Conservation (phyloP, 2,113 vertebrate genomes). For the Rhegmatorhina hoffmannsi region DNA sequence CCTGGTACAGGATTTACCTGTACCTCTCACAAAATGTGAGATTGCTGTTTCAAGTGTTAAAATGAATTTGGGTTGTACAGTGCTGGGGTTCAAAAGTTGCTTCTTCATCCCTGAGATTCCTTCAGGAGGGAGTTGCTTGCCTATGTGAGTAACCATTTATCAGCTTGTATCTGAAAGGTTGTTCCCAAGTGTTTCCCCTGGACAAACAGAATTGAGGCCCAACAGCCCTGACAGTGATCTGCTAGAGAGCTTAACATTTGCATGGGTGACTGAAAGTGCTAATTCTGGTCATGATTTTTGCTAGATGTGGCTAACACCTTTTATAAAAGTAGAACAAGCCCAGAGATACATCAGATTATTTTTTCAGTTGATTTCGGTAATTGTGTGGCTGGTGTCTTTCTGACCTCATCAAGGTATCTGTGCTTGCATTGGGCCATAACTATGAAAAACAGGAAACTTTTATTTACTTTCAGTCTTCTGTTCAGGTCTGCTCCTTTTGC, state of each 20-base stretch:
- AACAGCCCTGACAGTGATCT: neutral
- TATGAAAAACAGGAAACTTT: conserved; percentile 45
- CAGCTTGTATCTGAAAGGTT: neutral
- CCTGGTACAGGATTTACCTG: neutral
- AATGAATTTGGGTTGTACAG: neutral
- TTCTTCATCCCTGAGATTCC: neutral
- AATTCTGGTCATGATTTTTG: neutral
- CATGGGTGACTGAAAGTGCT: neutral
- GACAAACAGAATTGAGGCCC: neutral
- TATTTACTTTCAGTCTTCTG: neutral
- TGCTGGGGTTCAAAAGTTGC: neutral
- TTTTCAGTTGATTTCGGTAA: neutral
- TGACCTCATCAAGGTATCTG: conserved; percentile 8
- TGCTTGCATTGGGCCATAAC: neutral
- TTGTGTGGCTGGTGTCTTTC: conserved; percentile 10
- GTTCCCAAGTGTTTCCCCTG: neutral
- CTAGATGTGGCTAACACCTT: neutral
- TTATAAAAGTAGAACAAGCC: neutral
- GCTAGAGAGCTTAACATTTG: neutral
- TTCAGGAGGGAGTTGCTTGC: neutral
- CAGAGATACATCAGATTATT: neutral
- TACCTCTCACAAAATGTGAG: neutral
- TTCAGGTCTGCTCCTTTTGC: neutral
- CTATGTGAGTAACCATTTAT: neutral
- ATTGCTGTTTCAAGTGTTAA: neutral